A percentile compares a stretch with the other conserved stretches of the same genome.
These are phyloP conservation scores for Tanypteryx hageni DNA, from an alignment of 2,888 invertebrate genomes.

Conservation along the genomic window DNA sequence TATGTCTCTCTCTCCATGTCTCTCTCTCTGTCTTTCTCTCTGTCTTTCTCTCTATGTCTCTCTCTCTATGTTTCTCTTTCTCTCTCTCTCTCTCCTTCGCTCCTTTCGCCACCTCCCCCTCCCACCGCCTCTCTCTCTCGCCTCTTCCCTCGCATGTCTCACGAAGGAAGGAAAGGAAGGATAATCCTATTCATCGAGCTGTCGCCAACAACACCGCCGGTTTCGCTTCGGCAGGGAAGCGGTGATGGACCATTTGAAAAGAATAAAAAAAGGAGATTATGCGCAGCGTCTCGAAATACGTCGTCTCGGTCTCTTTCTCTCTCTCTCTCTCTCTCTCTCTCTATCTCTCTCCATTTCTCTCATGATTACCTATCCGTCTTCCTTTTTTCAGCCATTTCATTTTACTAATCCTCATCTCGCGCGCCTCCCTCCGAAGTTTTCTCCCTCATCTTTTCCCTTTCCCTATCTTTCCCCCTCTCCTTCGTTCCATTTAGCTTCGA, in stretches of 20 bases:
- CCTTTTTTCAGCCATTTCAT: not conserved
- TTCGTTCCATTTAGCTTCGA: not conserved
- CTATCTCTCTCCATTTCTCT: not conserved
- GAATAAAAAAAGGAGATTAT: not conserved
- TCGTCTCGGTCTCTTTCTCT: not conserved
- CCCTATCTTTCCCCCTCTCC: too few relatives aligned
- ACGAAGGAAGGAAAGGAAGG: not conserved
- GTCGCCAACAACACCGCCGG: not conserved
- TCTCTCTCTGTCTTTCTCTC: too few relatives aligned
- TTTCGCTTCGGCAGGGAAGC: not conserved
- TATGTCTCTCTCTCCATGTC: not conserved
- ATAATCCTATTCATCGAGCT: not conserved
- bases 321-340: not conserved
- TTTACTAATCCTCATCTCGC: not conserved
- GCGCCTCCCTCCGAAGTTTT: not conserved
- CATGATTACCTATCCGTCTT: not conserved
- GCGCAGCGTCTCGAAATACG: slow-evolving; percentile 5
- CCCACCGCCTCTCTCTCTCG: too few relatives aligned
- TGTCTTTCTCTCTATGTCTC: too few relatives aligned
- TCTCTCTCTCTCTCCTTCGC: not conserved
- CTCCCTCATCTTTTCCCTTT: not conserved
- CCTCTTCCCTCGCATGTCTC: too few relatives aligned
- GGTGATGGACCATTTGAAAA: not conserved
- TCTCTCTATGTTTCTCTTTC: slow-evolving; percentile 2
- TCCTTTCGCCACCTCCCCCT: not conserved